Evolutionary conservation across 2,113 vertebrate species (phyloP).

Genomic region (Phaethon lepturus): DNA sequence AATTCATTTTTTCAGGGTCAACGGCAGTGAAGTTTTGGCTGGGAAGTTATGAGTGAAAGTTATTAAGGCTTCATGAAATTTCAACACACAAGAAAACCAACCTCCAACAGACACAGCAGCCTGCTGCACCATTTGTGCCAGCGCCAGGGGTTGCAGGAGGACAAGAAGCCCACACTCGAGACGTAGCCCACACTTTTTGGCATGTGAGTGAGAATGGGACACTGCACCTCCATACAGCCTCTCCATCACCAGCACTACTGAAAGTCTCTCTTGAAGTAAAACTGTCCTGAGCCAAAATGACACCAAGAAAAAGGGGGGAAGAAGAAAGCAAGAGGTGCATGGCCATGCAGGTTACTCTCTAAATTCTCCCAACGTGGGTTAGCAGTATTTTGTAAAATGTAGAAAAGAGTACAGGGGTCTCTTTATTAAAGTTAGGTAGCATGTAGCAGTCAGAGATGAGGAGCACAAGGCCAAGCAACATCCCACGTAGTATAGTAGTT

Average conservation of each 20-base stretch:
- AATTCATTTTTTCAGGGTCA: slow-evolving; percentile 16
- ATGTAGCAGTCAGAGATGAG: background rate
- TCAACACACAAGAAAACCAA: background rate
- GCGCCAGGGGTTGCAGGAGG: background rate
- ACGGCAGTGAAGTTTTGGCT: background rate
- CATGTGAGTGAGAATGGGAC: background rate
- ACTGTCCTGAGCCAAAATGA: background rate
- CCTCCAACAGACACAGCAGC: background rate
- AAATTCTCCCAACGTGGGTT: background rate
- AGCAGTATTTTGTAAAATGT: background rate
- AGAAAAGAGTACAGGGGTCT: background rate
- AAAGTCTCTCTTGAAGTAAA: background rate
- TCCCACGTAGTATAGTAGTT: background rate
- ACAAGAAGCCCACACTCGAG: background rate
- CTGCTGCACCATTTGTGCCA: background rate
- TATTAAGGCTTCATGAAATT: slow-evolving; percentile 19
- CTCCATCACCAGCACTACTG: background rate
- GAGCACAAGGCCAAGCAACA: background rate
- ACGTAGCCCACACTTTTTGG: background rate
- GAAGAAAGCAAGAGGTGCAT: background rate
- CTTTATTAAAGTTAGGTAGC: background rate
- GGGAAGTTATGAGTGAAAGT: background rate
- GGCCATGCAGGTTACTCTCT: background rate
- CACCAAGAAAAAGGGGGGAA: background rate
- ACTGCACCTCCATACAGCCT: background rate